Base-by-base conservation (phyloP, 1,140 invertebrate genomes). In the Drosophila sproati region DNA sequence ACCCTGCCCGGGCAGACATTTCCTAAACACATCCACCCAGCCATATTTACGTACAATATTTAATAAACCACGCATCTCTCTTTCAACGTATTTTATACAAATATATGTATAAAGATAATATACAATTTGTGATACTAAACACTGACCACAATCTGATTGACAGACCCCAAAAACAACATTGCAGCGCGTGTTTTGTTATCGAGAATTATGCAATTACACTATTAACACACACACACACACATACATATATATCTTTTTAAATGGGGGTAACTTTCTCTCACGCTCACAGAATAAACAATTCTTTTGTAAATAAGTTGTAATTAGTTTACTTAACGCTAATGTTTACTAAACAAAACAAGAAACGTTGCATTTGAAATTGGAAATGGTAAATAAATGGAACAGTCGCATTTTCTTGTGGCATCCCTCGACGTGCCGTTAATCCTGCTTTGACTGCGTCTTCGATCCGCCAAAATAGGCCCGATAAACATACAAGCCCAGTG, bases 401-500 rank as follows among this genome's bases (percentile, higher is more conserved):
- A 73, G 64, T 73, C 48, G 55, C 41, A 20, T 12, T 70, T 52
- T 28, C 45, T 62, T 60, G 20, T 48, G 20, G 20, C 20, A 20
- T 50, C 55, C n/a, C 10, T 6, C 29, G 20, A 32, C 31, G n/a
- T 39, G 12, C 3, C 37, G 39, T 66, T 75, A 76, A 31, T 68
- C 60, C 43, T 82, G 71, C 20, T 66, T 64, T 5, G 45, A 60
- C 66, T 85, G 76, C 34, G 87, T 72, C 8, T 60, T 45, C 3
- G 79, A 7, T 2, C 61, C 81, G n/a, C 94, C 95, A 75, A 94
- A 95, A 83, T 96, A 97, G 2, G 96, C 96, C 79, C 94, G 94
- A 77, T 96, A 96, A 88, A 97, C 96, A 83, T 96, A 97, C 31
- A 96, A 91, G n/a, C 95, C 96, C 41, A 97, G 79, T 5, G 96